Evolutionary conservation across 2,797 vertebrate genomes (phyloP), one percentile per base, ranked within the genome.

Genomic region (Todus mexicanus): DNA sequence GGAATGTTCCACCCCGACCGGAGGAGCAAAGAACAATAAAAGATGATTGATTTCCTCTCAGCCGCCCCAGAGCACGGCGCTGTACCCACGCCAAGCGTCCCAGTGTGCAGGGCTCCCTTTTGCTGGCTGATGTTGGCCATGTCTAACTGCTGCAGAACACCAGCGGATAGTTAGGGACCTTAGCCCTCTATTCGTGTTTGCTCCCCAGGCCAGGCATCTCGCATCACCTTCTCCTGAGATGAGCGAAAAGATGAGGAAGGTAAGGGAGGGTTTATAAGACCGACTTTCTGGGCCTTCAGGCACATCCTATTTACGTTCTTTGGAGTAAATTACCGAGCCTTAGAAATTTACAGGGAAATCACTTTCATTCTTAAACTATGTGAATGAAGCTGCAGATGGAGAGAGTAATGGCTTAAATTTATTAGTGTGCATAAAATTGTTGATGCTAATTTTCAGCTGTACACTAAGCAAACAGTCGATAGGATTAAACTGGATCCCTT

Each of bases 401-500:
- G 95, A 94, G 92, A 96, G 94, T 94, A 96, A 96, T 93, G 94
- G 95, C 94, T 95, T 93, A 89, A 95, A 96, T 96, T 95, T 96
- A 96, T 96, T 96, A 96, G 93, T 8, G 40, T 18, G 70, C 92
- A 74, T 95, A 95, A 96, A 96, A 96, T 91, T 92, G 96, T 91
- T 93, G 91, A 91, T 96, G 96, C 70, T 96, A 92, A 93, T 96
- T 96, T 96, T 96, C 94, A 96, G 92, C 92, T 86, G 94, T 96
- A 96, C 93, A 92, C 94, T 78, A 84, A 89, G 89, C 56, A 90
- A 92, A 71, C 78, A 91, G 84, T 92, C 66, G 45, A 87, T 73
- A 68, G 95, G 96, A 95, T 92, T 95, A 93, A 95, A 91, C 90
- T 27, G 87, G 91, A 94, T 94, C 92, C 94, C 63, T 95, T 96